Conservation (phyloP, 2,113 vertebrate genomes). For the Gulo gulo region DNA sequence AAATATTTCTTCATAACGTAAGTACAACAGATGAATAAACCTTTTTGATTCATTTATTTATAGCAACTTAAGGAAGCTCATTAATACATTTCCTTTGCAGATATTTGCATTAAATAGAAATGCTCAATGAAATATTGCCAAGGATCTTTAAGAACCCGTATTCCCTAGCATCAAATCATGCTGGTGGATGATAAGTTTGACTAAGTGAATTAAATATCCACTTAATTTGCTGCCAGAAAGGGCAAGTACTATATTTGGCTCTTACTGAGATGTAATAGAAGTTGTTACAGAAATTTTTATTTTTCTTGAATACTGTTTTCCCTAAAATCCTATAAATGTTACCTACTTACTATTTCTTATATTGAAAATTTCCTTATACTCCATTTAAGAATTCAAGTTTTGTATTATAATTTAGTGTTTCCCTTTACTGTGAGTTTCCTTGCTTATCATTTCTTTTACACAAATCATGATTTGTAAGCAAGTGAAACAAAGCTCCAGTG, state of each 20-base stretch:
- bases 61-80: constrained; percentile 75
- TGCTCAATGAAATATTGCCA: constrained; percentile 57
- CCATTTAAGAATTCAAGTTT: not conserved
- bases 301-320: not conserved
- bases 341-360: not conserved
- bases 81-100: constrained; percentile 67
- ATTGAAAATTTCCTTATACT: not conserved
- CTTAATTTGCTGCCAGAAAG: constrained; percentile 52
- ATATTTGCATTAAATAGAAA: constrained; percentile 67
- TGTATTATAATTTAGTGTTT: not conserved
- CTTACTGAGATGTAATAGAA: constrained; percentile 26
- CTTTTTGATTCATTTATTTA: constrained; percentile 79
- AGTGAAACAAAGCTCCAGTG: not conserved
- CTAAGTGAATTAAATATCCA: constrained; percentile 44
- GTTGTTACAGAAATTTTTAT: not conserved
- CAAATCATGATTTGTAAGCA: not conserved
- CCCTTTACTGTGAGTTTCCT: not conserved
- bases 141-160: constrained; percentile 56
- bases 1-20: constrained; percentile 79
- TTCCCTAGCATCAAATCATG: constrained; percentile 24
- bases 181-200: constrained; percentile 49
- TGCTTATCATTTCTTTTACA: not conserved
- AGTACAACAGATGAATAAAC: constrained; percentile 76
- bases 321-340: not conserved
- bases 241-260: constrained; percentile 17